Base-by-base conservation (phyloP, 1,140 invertebrate species). In the Nylanderia fulva region DNA sequence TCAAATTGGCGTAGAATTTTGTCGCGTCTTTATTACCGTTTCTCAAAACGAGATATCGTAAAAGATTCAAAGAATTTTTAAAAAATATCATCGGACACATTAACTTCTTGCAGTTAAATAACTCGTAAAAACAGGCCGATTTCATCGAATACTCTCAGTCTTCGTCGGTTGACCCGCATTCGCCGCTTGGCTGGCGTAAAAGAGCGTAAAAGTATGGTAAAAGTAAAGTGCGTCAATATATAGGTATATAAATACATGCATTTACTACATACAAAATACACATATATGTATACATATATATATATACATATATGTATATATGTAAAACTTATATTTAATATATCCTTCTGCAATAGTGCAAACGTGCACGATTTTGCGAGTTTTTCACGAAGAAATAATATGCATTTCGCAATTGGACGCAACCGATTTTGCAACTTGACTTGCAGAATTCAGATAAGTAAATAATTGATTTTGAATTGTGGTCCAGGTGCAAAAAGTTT, bases 161-260 rank as follows among this genome's bases (percentile, higher is more conserved):
- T 79, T 71, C 52, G 7, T 27, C 45, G 45, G 33, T 11, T 72
- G 85, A 80, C 74, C 39, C 29, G 66, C 61, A 64, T 87, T 87
- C 33, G 45, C 8, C 33, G 84, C 13, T 74, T 56, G 33, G 48
- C 33, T 24, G 45, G 9, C 42, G 56, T 85, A 82, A 82, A 87
- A 68, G 9, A 45, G 66, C 21, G 29, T 36, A 79, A 71, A 54
- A 52, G 36, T n/a, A 18, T 1, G 45, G 33, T 54, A 86, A 85
- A 85, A 87, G 52, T 52, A 66, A 56, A 76, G 5, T 3, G 29
- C 29, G 29, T 33, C 29, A 11, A 42, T 42, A 42, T 42, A 11
- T 11, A 42, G 7, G 8, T 42, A 11, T 42, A 9, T 42, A 42
- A 33, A 1, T 33, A 33, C 29, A 33, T 3, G 3, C 29, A 33